Evolutionary conservation across 2,888 invertebrate genomes (phyloP), one percentile per base, ranked within the genome.

Genomic region (Steromphala cineraria): DNA sequence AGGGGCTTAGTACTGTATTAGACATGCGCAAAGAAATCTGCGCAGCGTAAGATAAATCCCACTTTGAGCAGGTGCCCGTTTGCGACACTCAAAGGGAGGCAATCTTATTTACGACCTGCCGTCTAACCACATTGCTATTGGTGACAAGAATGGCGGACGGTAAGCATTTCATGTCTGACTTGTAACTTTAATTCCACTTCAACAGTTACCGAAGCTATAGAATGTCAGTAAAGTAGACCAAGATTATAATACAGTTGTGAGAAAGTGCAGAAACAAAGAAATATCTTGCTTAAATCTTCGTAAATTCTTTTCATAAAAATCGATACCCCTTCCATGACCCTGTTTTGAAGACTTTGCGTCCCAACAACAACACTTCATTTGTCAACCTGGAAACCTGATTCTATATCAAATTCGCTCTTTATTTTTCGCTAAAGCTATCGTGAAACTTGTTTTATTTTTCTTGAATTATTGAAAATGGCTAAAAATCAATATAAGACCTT

Each of bases 141-240:
- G 84, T 79, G 82, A 84, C 82, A 77, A 81, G 82, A 67, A 84
- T 84, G 84, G 84, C 84, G 71, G 84, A 84, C 52, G 84, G 84
- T 83, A 83, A 53, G 81, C 56, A 67, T 77, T 31, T 36, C 36
- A 17, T 0, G 8, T 36, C 67, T 21, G 28, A 52, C 21, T 79
- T 19, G 53, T n/a, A 28, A 31, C 53, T 21, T 78, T 53, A 19
- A 56, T 10, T n/a, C 8, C 19, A 56, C 21, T 56, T 56, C 19
- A 7, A 24, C 24, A 5, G 56, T 19, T 24, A 7, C 3, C 19
- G 19, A 21, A n/a, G 19, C 24, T 5, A 56, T 56, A 24, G 4
- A 21, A 19, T 21, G 21, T 56, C 24, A 56, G 19, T 8, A 56
- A 56, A 56, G 19, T 56, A 56, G 56, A 21, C 19, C 4, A 56